These are phyloP conservation scores for Crypturellus undulatus DNA, from an alignment of 2,113 vertebrate species.

Conservation along the genomic window DNA sequence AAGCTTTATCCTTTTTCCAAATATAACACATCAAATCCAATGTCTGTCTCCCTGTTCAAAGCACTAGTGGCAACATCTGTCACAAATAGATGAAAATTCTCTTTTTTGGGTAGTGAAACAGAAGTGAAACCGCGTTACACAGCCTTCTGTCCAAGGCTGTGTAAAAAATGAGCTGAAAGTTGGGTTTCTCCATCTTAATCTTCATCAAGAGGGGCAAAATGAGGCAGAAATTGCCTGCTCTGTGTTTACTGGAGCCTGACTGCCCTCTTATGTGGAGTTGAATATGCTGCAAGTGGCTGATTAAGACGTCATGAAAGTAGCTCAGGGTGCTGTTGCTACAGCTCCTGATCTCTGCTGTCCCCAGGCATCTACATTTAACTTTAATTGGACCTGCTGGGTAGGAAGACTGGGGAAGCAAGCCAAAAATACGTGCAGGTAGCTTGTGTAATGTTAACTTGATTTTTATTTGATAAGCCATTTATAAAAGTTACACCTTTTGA, in stretches of 20 bases:
- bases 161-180: neutral
- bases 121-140: too few relatives aligned
- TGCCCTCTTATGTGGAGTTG: conserved; percentile 15
- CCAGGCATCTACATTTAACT: neutral
- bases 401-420: neutral
- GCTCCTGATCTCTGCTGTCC: neutral
- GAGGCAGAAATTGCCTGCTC: neutral
- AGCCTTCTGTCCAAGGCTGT: neutral
- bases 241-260: conserved; percentile 42
- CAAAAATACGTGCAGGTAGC: neutral
- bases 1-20: neutral
- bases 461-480: neutral
- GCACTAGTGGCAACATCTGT: fast-evolving
- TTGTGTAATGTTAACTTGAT: neutral
- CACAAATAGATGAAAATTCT: neutral
- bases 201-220: neutral
- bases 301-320: neutral
- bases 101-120: neutral
- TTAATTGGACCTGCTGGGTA: neutral
- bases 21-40: neutral
- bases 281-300: neutral
- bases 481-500: fast-evolving
- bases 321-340: neutral
- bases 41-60: neutral
- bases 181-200: neutral